A percentile compares a stretch with the other conserved stretches of the same genome.
Evolutionary conservation across 2,113 vertebrate genomes (phyloP).

Genomic region (Chamaea fasciata): DNA sequence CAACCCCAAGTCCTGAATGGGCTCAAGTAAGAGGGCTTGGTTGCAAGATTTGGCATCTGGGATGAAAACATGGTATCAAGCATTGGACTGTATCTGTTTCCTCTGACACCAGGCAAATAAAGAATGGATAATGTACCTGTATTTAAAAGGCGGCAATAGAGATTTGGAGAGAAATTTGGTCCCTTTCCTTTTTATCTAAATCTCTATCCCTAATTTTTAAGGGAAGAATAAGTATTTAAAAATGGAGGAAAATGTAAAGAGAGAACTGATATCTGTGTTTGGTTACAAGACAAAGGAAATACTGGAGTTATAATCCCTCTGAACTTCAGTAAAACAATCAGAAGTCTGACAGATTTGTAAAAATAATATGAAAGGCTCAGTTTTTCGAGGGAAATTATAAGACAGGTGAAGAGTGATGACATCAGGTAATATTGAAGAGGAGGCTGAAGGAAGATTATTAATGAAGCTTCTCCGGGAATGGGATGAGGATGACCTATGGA

Average conservation of each 20-base stretch:
- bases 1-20: background rate
- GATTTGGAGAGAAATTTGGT: background rate
- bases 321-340: background rate
- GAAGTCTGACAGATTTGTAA: background rate
- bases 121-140: background rate
- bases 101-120: background rate
- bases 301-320: background rate
- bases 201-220: background rate
- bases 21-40: background rate
- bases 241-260: background rate
- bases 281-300: background rate
- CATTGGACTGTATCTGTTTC: background rate
- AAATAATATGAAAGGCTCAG: background rate
- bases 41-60: background rate
- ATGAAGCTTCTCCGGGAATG: background rate
- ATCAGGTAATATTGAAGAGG: background rate
- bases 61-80: background rate
- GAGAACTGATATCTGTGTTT: background rate
- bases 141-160: background rate
- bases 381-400: background rate
- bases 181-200: background rate
- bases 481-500: background rate
- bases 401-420: background rate
- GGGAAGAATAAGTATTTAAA: background rate
- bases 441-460: background rate